These are phyloP conservation scores for Melanaphis sacchari DNA, from an alignment of 1,140 invertebrate genomes.

Conservation along the genomic window DNA sequence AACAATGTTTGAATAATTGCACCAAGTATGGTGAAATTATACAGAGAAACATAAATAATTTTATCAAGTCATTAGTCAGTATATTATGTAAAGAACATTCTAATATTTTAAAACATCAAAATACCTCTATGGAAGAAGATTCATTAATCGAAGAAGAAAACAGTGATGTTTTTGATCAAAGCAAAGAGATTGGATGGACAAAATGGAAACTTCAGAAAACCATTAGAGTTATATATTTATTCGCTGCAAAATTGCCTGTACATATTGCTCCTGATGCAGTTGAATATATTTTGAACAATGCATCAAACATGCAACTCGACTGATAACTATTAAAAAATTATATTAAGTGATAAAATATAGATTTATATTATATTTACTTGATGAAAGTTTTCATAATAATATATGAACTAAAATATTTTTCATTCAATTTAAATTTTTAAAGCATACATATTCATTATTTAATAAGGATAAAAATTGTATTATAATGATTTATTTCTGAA, in stretches of 20 bases:
- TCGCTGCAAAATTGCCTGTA: constrained; percentile 6
- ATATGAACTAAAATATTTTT: too few species aligned
- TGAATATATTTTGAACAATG: constrained; percentile 12
- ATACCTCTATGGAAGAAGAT: neutral
- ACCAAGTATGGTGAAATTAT: constrained; percentile 4
- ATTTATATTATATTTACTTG: too few species aligned
- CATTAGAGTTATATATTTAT: constrained; percentile 3
- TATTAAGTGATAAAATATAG: too few species aligned
- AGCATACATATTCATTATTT: too few species aligned
- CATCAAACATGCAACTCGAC: neutral
- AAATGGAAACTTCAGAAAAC: neutral
- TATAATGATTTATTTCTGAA: too few species aligned
- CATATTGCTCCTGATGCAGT: constrained; percentile 3
- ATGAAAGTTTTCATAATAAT: too few species aligned
- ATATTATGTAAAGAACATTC: constrained; percentile 15
- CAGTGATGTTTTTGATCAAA: constrained; percentile 37
- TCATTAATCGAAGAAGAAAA: constrained; percentile 43
- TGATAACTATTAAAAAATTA: neutral
- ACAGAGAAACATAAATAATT: neutral
- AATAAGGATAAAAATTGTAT: too few species aligned
- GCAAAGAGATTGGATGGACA: constrained; percentile 12
- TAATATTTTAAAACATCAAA: neutral
- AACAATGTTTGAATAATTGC: constrained; percentile 28
- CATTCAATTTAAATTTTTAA: too few species aligned
- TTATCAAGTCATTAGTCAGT: constrained; percentile 13